Conservation (phyloP, 2,797 vertebrate species). For the Hafferia zeledoni region DNA sequence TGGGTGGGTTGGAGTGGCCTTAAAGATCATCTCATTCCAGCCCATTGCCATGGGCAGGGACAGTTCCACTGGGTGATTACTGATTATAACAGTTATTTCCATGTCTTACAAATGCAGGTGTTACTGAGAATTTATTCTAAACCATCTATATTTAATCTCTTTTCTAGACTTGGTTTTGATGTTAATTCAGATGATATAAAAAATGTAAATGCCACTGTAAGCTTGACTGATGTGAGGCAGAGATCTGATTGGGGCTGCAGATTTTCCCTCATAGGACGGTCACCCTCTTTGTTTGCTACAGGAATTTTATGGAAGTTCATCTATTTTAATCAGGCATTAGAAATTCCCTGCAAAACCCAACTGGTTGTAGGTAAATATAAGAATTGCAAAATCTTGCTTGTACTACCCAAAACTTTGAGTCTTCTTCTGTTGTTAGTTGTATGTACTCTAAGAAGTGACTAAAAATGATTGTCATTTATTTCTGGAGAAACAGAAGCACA, state of each 20-base stretch:
- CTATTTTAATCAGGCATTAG: background rate
- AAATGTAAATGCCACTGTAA: background rate
- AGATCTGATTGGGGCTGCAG: background rate
- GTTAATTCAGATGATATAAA: constrained; percentile 1
- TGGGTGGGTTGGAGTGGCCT: background rate
- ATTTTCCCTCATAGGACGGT: background rate
- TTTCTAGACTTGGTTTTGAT: background rate
- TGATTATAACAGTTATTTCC: background rate
- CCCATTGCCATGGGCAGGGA: background rate
- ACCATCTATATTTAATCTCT: background rate
- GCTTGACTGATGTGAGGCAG: background rate
- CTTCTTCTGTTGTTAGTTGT: background rate
- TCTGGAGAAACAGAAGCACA: background rate
- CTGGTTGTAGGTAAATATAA: background rate
- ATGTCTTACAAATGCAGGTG: background rate
- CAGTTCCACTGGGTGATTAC: background rate
- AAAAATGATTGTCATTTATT: background rate
- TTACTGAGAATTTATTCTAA: background rate
- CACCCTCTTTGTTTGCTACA: background rate
- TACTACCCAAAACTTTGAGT: background rate
- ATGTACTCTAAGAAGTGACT: background rate
- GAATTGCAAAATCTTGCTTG: background rate
- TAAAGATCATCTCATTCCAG: background rate
- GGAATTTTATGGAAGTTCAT: background rate
- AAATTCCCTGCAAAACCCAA: background rate